Base-by-base conservation (phyloP, 2,888 invertebrate genomes). In the Tipula unca region DNA sequence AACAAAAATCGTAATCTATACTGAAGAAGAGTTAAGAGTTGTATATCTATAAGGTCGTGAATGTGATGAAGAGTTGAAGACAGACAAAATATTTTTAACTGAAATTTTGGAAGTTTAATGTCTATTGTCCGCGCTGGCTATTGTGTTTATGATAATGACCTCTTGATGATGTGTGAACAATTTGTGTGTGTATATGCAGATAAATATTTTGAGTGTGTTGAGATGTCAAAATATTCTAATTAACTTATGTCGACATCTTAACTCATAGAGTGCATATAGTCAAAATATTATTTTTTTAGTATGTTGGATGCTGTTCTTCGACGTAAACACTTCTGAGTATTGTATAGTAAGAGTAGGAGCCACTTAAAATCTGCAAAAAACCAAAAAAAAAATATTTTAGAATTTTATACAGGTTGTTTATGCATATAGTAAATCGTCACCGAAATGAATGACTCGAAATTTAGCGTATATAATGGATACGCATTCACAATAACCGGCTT, bases 111-210 rank as follows among this genome's bases (percentile, higher is more conserved):
- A 69, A 69, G 69, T 69, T 69, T 69, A 69, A 25, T 3, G 25
- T 69, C 3, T 48, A 69, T 25, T 69, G 69, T 69, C 69, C 25
- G 25, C 25, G 10, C 10, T 69, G 10, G 10, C 69, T 69, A 69
- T 69, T 69, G 25, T 69, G 2, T 69, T 10, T 69, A 69, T 25
- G 25, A 69, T 69, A 69, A 69, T 69, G 69, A 69, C 69, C 69
- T 69, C 69, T 69, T 69, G 69, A 69, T 69, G 69, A 69, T 69
- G 69, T 69, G 69, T 69, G 69, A 69, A 69, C 69, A 69, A 69
- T 69, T 25, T 39, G 10, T 6, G 32, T 39, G 10, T 10, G 10
- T 10, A 54, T 10, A 25, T 69, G 69, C 69, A 69, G 69, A 25
- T 25, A 69, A 48, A 48, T 5, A 48, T 48, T 48, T 48, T 48